Base-by-base conservation (phyloP, 2,888 invertebrate genomes). In the Lissonota sp. region DNA sequence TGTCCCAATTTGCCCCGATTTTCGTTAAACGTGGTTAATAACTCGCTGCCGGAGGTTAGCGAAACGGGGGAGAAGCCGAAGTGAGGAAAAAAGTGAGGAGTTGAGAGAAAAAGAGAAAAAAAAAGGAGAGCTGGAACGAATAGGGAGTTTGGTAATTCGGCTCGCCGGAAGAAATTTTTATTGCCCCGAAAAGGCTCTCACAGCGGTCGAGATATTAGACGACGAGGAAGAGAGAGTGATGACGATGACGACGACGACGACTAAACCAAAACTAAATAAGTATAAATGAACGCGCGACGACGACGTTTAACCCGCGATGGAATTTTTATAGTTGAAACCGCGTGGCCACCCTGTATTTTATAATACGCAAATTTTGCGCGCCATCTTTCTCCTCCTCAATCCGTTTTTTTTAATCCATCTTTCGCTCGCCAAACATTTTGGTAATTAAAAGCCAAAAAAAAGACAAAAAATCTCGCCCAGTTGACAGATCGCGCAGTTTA, bases 91-190 rank as follows among this genome's bases (percentile, higher is more conserved):
- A 26, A 26, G 26, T 26, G 26, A 26, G 26, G 26, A 26, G 26
- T 26, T 26, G 26, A 26, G 26, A 26, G 26, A 26, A 26, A 26
- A 26, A 1, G 26, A 26, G 6, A 58, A 49, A 39, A 63, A 49
- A 51, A 8, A 62, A 63, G 26, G 37, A 51, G 46, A 58, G 14
- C 44, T 62, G 69, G 53, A 76, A 72, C 58, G 64, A 49, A 73
- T 58, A 66, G n/a, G 74, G 72, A 79, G 67, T 82, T 80, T 55
- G 79, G 84, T 80, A 84, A 84, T 84, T 82, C 79, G 79, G 84
- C 82, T 85, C 85, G 86, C 84, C 87, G 87, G 87, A 89, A 90
- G 88, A 90, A 87, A 91, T 91, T 91, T 90, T 91, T 90, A 90
- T 90, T 46, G 55, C 76, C 77, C 26, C 26, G 26, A 74, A 74